These are phyloP conservation scores for Apantesis nais DNA, from an alignment of 2,888 invertebrate genomes.

Conservation along the genomic window DNA sequence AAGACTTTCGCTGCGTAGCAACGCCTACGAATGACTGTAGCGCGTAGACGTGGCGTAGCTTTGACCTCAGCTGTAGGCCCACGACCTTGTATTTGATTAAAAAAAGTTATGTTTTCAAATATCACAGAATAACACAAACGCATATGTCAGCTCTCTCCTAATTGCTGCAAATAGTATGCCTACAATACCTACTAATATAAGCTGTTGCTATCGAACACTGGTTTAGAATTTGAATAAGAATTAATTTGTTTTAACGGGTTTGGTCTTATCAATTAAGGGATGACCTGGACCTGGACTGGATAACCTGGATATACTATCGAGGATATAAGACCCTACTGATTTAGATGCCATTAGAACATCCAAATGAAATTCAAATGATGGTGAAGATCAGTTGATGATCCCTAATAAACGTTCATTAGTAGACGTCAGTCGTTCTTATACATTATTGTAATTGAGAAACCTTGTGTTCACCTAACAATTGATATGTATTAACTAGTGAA, in stretches of 20 bases:
- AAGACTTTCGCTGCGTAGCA: slow-evolving; percentile 66
- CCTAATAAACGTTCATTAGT: no score
- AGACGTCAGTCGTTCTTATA: no score
- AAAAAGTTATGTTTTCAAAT: slow-evolving; percentile 15
- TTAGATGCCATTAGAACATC: no score
- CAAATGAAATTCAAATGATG: no score
- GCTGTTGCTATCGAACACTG: background rate
- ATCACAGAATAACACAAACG: background rate
- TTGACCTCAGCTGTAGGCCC: slow-evolving; percentile 63
- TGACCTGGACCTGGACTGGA: background rate
- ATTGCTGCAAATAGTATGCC: background rate
- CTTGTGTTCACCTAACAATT: no score
- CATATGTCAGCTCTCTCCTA: background rate
- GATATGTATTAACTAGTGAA: no score
- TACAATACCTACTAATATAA: background rate
- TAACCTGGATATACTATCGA: background rate
- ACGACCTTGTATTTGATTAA: slow-evolving; percentile 44
- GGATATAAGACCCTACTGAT: background rate
- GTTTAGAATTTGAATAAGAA: background rate
- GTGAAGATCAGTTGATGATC: no score
- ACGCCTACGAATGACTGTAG: slow-evolving; percentile 65
- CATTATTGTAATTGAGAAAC: no score
- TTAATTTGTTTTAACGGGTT: background rate
- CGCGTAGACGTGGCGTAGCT: slow-evolving; percentile 71
- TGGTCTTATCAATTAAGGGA: background rate